phyloP scores from a whole-genome alignment of 2,113 vertebrate genomes.

The Litocranius walleri region DNA sequence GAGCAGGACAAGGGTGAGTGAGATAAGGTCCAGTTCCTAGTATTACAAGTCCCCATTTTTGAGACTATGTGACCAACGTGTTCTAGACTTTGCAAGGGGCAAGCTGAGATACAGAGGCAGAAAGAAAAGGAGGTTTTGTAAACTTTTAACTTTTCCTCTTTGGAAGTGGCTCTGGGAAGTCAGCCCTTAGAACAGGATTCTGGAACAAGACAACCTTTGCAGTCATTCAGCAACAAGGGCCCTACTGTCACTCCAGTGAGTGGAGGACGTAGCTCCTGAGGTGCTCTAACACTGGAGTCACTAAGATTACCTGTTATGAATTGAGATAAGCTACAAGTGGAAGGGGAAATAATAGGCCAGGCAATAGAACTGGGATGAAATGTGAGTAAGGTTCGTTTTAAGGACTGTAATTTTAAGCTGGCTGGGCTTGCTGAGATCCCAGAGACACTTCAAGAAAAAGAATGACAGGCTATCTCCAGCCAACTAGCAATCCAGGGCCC shows the following conservation, averaged over 20 bases:
- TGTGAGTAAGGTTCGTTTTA: neutral
- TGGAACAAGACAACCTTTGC: neutral
- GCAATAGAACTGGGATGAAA: neutral
- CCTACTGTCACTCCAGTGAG: neutral
- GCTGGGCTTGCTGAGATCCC: neutral
- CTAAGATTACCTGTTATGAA: neutral
- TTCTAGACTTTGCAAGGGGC: neutral
- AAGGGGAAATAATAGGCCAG: neutral
- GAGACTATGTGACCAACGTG: neutral
- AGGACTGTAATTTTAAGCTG: neutral
- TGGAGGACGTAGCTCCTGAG: neutral
- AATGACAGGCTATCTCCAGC: neutral
- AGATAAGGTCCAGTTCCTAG: neutral
- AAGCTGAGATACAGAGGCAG: neutral
- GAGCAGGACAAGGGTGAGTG: neutral
- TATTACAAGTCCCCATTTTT: neutral
- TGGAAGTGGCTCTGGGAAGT: neutral
- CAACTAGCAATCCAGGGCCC: neutral
- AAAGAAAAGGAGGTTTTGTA: neutral
- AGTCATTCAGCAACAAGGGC: neutral
- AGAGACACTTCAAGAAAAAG: neutral
- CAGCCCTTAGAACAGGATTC: neutral
- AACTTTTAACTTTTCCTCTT: neutral
- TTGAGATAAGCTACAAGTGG: neutral
- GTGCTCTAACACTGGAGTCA: neutral